Evolutionary conservation across 2,113 vertebrate species (phyloP).

Genomic region (Phycodurus eques): DNA sequence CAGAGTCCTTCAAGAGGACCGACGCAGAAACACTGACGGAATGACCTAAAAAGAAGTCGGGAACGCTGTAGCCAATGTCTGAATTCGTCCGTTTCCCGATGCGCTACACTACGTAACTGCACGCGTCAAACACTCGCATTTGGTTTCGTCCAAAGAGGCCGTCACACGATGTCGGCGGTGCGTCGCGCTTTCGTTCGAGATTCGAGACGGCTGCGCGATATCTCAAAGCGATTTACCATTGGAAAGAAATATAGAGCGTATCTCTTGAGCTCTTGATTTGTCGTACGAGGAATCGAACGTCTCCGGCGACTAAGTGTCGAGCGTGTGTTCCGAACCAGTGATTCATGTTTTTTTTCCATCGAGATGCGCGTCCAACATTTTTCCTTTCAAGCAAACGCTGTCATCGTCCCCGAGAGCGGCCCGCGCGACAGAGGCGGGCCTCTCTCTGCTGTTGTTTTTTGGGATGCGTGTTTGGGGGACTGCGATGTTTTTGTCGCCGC

Average conservation of each 20-base stretch:
- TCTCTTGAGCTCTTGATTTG: neutral
- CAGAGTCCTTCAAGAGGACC: conserved; percentile 34
- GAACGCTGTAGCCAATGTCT: too few species aligned
- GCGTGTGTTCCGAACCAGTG: neutral
- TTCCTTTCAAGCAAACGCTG: conserved; percentile 1
- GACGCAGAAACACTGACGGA: neutral
- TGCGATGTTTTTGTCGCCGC: too few species aligned
- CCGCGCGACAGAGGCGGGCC: too few species aligned
- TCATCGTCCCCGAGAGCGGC: conserved; percentile 2
- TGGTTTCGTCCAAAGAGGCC: neutral
- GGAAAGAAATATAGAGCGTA: neutral
- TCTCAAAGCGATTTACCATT: neutral
- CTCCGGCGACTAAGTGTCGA: neutral
- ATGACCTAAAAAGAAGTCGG: conserved; percentile 10
- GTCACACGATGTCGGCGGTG: neutral
- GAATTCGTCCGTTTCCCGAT: neutral
- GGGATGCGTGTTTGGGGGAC: too few species aligned
- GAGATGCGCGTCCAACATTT: neutral
- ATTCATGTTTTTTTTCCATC: neutral
- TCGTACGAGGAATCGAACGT: neutral
- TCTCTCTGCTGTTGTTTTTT: too few species aligned
- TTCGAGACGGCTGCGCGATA: neutral
- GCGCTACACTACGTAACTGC: too few species aligned
- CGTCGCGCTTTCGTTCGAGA: neutral
- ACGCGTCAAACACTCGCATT: neutral